Evolutionary conservation across 2,113 vertebrate species (phyloP).

Genomic region (Dolichallabes microphthalmus): DNA sequence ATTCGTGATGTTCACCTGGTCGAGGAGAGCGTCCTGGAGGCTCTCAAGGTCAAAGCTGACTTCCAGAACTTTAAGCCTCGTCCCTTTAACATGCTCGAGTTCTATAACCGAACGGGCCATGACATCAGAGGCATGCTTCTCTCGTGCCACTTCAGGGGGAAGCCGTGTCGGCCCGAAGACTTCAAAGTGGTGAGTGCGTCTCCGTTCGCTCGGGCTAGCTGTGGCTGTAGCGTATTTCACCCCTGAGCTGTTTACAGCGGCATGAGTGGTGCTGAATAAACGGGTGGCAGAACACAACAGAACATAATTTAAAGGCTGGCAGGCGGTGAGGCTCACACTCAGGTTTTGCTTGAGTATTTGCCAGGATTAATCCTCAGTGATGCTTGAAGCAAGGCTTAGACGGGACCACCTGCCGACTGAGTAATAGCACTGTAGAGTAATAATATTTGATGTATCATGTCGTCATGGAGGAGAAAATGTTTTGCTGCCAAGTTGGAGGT

Average conservation of each 20-base stretch:
- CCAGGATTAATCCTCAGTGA: constrained; percentile 7
- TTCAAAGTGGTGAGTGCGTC: constrained; percentile 89
- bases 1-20: constrained; percentile 92
- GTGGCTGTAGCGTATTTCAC: background rate
- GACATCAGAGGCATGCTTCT: constrained; percentile 95
- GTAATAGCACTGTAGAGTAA: background rate
- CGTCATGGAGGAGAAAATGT: background rate
- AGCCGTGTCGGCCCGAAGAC: constrained; percentile 84
- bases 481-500: background rate
- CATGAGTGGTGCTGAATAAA: constrained; percentile 10
- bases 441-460: background rate
- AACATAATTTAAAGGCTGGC: constrained; percentile 19
- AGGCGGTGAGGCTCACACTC: background rate
- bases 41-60: constrained; percentile 90
- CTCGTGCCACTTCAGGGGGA: constrained; percentile 88
- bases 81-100: constrained; percentile 97
- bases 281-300: constrained; percentile 18
- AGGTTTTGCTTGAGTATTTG: background rate
- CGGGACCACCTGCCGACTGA: background rate
- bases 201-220: background rate
- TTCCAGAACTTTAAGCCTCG: constrained; percentile 96
- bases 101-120: constrained; percentile 92
- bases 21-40: constrained; percentile 91
- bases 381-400: constrained; percentile 2
- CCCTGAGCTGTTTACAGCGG: constrained; percentile 22